Base-by-base conservation (phyloP, 37 sponge, comb jelly and placozoan species). In the Aphrocallistes beatrix region DNA sequence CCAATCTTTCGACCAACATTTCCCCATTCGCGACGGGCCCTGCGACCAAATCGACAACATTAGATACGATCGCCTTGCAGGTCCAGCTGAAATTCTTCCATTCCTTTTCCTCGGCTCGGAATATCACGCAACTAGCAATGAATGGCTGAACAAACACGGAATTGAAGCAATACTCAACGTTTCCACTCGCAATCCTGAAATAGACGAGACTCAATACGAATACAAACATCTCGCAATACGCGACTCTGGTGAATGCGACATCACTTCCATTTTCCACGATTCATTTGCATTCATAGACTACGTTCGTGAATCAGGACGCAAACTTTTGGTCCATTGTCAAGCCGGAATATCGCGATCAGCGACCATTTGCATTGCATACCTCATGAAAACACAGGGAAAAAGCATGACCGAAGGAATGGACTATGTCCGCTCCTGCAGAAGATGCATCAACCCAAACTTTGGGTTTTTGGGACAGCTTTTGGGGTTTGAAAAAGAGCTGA, bases 131-230 rank as follows among this genome's bases (percentile, higher is more conserved):
- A 60, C 75, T 25, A 60, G n/a, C 34, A 60, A 3, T 25, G 75
- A 60, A 60, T 60, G 75, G 75, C n/a, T 60, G 75, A 60, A 60
- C 75, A 60, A 60, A 60, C n/a, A 13, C 34, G 75, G 75, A 19
- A 60, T 60, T 60, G 75, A 60, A 30, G 75, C 75, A 60, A 60
- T 60, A 21, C 34, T 60, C 10, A 60, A 60, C 75, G 75, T 60
- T 21, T 60, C 75, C 75, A 60, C 10, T 28, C 25, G 75, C 25
- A 25, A 60, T 30, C 75, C 75, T 25, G 75, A 60, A 21, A 60
- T 60, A 60, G 75, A 60, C 21, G 75, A 60, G 21, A 32, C 8
- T 32, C 75, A 60, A 13, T 60, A 19, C n/a, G 75, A 60, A 60
- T 60, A 60, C 75, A 60, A 60, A 60, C 75, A 60, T 13, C n/a